Evolutionary conservation across 2,888 invertebrate genomes (phyloP).

Genomic region (Blera fallax): DNA sequence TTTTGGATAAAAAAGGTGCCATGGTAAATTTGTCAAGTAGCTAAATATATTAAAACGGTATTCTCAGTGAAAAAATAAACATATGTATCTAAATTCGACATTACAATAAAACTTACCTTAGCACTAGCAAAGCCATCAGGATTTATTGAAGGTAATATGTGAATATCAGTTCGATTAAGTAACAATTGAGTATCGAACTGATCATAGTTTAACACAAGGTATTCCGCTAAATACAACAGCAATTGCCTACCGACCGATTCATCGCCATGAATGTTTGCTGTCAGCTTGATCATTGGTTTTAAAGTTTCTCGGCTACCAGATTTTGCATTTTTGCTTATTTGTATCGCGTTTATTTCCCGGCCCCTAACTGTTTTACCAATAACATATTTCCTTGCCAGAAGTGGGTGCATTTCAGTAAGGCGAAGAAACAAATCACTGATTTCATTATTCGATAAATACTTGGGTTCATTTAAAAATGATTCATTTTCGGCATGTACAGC

Average conservation of each 20-base stretch:
- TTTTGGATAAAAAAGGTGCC: too few species aligned
- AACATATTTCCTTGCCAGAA: slow-evolving; percentile 86
- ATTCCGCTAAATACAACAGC: slow-evolving; percentile 90
- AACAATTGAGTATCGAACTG: slow-evolving; percentile 85
- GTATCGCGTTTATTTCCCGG: slow-evolving; percentile 87
- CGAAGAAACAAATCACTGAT: slow-evolving; percentile 85
- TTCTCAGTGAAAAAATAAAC: background rate
- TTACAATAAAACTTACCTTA: slow-evolving; percentile 82
- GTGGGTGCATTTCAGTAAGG: slow-evolving; percentile 86
- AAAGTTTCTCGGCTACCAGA: slow-evolving; percentile 80
- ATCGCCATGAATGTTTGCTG: slow-evolving; percentile 98
- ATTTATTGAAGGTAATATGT: slow-evolving; percentile 97
- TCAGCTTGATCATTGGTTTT: slow-evolving; percentile 95
- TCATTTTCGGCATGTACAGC: slow-evolving; percentile 77
- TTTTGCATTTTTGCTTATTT: slow-evolving; percentile 88
- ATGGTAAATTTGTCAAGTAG: too few species aligned
- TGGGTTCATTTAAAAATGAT: slow-evolving; percentile 83
- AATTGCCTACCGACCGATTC: slow-evolving; percentile 94
- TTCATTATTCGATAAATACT: slow-evolving; percentile 88
- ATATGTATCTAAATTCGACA: background rate
- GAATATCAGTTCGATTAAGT: slow-evolving; percentile 92
- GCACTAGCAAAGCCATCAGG: slow-evolving; percentile 96
- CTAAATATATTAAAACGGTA: too few species aligned
- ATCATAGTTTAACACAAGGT: slow-evolving; percentile 89
- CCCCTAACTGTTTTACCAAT: slow-evolving; percentile 93